A percentile compares a stretch with the other conserved stretches of the same genome.
Evolutionary conservation across 2,888 invertebrate species (phyloP).

Genomic region (Notocelia uddmanniana): DNA sequence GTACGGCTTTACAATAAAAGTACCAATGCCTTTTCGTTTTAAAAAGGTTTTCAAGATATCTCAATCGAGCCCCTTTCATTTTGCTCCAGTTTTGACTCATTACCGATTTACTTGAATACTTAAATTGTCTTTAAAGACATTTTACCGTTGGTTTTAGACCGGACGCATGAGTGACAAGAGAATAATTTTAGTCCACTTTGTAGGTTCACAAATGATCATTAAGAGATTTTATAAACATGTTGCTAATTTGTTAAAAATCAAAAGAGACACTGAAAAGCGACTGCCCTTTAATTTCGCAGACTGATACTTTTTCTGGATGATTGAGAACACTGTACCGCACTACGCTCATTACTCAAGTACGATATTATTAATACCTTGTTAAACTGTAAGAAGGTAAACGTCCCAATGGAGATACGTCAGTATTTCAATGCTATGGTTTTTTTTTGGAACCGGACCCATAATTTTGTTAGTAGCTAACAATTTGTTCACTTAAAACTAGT

Average conservation of each 20-base stretch:
- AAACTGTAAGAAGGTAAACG: too few relatives aligned
- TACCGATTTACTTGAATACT: constrained; percentile 43
- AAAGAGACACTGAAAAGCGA: not conserved
- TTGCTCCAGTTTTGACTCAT: constrained; percentile 45
- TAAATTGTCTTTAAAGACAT: constrained; percentile 41
- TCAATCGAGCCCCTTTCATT: constrained; percentile 40
- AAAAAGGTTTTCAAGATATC: constrained; percentile 38
- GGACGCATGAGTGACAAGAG: constrained; percentile 36
- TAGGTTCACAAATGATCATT: constrained; percentile 19
- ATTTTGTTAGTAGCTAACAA: too few relatives aligned
- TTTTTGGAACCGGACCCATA: too few relatives aligned
- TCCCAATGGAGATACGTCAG: too few relatives aligned
- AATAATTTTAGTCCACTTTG: constrained; percentile 32
- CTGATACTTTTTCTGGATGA: not conserved
- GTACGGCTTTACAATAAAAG: constrained; percentile 31
- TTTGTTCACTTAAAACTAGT: too few relatives aligned
- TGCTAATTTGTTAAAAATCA: constrained; percentile 22
- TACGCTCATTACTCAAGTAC: not conserved
- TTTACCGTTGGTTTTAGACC: constrained; percentile 41
- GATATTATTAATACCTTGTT: too few relatives aligned
- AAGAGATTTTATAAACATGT: constrained; percentile 11
- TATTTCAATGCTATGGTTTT: too few relatives aligned
- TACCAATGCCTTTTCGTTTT: constrained; percentile 34
- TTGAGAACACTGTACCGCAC: not conserved
- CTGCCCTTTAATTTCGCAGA: not conserved